Conservation (phyloP, 2,888 invertebrate species). For the Nomada ruficornis region DNA sequence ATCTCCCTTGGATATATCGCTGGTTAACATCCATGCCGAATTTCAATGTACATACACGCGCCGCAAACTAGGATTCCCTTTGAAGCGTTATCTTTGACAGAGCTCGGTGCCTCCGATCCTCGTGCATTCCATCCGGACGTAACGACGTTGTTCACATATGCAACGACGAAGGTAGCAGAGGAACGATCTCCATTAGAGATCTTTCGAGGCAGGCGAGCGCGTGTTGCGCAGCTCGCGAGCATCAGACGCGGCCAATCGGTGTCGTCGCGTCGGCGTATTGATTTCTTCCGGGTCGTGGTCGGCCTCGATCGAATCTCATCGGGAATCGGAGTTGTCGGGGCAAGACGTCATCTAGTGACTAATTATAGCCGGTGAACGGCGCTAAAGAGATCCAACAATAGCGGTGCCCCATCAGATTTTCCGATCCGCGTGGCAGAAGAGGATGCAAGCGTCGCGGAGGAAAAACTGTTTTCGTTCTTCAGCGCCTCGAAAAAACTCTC, state of each 20-base stretch:
- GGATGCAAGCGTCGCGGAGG: slow-evolving; percentile 22
- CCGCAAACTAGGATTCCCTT: no score
- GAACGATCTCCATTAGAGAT: slow-evolving; percentile 18
- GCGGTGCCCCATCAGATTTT: slow-evolving; percentile 55
- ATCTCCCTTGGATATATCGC: no score
- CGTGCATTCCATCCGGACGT: not conserved
- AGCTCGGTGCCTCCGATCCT: not conserved
- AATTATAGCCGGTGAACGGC: slow-evolving; percentile 67
- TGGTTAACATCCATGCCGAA: no score
- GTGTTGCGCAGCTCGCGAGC: slow-evolving; percentile 55
- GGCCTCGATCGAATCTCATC: slow-evolving; percentile 69
- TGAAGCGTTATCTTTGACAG: no score
- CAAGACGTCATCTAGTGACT: slow-evolving; percentile 64
- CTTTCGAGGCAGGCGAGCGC: not conserved
- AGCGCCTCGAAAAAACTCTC: not conserved
- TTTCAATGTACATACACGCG: no score
- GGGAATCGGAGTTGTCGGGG: slow-evolving; percentile 56
- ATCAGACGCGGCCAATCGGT: slow-evolving; percentile 62
- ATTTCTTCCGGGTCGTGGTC: slow-evolving; percentile 68
- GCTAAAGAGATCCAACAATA: slow-evolving; percentile 65
- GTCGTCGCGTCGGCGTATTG: slow-evolving; percentile 68
- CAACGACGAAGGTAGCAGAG: not conserved
- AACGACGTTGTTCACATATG: not conserved
- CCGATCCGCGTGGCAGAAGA: slow-evolving; percentile 53
- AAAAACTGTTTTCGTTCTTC: slow-evolving; percentile 16